These are phyloP conservation scores for Trematomus bernacchii DNA, from an alignment of 2,797 vertebrate species.

Conservation along the genomic window DNA sequence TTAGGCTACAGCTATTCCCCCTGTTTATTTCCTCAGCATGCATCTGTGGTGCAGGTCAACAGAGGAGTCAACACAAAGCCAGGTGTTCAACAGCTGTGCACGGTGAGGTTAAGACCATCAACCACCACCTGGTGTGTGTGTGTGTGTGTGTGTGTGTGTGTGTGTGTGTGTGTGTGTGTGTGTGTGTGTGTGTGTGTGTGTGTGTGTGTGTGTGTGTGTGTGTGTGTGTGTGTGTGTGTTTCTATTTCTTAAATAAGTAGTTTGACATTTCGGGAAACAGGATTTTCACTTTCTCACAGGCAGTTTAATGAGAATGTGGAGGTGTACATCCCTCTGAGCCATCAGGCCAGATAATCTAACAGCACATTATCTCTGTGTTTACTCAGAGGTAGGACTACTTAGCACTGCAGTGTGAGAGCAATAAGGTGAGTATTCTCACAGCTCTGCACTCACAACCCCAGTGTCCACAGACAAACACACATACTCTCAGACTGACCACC, in stretches of 20 bases:
- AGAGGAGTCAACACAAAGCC: constrained; percentile 66
- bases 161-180: constrained; percentile 15
- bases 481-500: constrained; percentile 47
- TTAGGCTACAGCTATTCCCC: constrained; percentile 25
- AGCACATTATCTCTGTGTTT: constrained; percentile 61
- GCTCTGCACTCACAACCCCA: constrained; percentile 38
- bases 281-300: not conserved
- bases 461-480: constrained; percentile 56
- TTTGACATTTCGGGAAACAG: not conserved
- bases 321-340: not conserved
- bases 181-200: constrained; percentile 14
- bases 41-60: constrained; percentile 62
- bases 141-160: constrained; percentile 20
- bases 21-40: constrained; percentile 43
- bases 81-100: constrained; percentile 81
- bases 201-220: constrained; percentile 22
- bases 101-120: constrained; percentile 24
- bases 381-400: constrained; percentile 58
- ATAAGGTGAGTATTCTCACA: constrained; percentile 63
- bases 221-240: constrained; percentile 22
- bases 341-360: constrained; percentile 22
- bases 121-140: constrained; percentile 48
- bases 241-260: constrained; percentile 7
- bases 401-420: constrained; percentile 49
- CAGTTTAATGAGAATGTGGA: not conserved